Evolutionary conservation across 2,888 invertebrate species (phyloP).

Genomic region (Lobophora halterata): DNA sequence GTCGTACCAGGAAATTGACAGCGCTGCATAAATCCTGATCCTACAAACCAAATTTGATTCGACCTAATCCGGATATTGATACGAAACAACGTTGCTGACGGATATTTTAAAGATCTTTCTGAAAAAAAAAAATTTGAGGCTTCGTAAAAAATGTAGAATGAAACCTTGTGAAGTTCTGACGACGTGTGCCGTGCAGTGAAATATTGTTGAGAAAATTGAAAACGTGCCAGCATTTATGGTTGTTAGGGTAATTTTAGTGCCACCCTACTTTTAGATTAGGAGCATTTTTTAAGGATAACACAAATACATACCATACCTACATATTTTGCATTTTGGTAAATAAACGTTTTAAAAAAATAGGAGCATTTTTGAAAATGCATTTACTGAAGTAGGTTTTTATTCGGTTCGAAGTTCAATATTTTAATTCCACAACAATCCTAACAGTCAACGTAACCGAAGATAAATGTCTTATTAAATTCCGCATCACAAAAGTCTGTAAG

Average conservation of each 20-base stretch:
- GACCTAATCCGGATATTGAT: slow-evolving; percentile 79
- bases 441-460: too few relatives aligned
- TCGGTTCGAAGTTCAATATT: too few relatives aligned
- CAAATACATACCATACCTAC: too few relatives aligned
- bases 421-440: too few relatives aligned
- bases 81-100: slow-evolving; percentile 65
- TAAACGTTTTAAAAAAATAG: too few relatives aligned
- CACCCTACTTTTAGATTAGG: slow-evolving; percentile 11
- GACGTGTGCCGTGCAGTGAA: slow-evolving; percentile 59
- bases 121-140: slow-evolving; percentile 9
- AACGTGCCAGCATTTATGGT: slow-evolving; percentile 67
- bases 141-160: slow-evolving; percentile 22
- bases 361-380: too few relatives aligned
- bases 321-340: too few relatives aligned
- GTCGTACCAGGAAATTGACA: slow-evolving; percentile 80
- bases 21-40: slow-evolving; percentile 78
- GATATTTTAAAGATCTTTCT: slow-evolving; percentile 50
- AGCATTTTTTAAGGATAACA: too few relatives aligned
- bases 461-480: slow-evolving; percentile 31
- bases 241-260: slow-evolving; percentile 34
- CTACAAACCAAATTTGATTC: slow-evolving; percentile 78
- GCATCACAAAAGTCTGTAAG: slow-evolving; percentile 32
- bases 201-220: slow-evolving; percentile 71
- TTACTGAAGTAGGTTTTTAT: too few relatives aligned
- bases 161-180: slow-evolving; percentile 47